Percentiles rank a stretch among this genome's conserved stretches.
phyloP scores from a whole-genome alignment of 2,888 invertebrate species.

The Euplexia lucipara region DNA sequence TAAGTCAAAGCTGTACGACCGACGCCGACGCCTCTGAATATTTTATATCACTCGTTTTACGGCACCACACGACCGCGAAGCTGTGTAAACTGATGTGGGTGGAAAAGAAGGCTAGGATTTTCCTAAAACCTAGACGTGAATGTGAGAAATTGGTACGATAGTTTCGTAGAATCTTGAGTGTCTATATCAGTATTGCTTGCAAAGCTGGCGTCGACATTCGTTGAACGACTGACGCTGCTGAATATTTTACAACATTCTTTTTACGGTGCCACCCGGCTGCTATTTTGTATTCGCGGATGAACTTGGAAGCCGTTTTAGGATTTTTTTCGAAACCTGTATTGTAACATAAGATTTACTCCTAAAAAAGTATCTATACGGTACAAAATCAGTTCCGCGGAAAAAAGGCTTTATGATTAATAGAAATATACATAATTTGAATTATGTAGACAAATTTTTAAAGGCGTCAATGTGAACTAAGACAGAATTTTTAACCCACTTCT shows the following conservation, averaged over 20 bases:
- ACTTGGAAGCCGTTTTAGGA: background rate
- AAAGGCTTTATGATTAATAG: too few species aligned
- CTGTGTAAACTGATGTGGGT: too few species aligned
- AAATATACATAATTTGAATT: background rate
- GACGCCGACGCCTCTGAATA: constrained; percentile 46
- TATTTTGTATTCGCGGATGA: background rate
- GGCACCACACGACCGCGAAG: background rate
- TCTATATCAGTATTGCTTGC: too few species aligned
- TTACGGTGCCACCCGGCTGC: constrained; percentile 6
- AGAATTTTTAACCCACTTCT: too few species aligned
- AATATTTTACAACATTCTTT: constrained; percentile 56
- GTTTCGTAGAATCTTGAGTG: too few species aligned
- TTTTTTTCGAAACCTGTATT: too few species aligned
- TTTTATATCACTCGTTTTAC: constrained; percentile 46
- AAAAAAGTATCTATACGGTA: background rate
- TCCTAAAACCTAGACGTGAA: too few species aligned
- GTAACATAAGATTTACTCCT: background rate
- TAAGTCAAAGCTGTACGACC: constrained; percentile 42
- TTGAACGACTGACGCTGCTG: constrained; percentile 36
- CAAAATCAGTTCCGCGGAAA: background rate
- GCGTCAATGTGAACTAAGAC: too few species aligned
- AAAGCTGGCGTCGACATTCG: constrained; percentile 22
- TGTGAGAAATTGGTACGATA: too few species aligned
- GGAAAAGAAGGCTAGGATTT: too few species aligned
- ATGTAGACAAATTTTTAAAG: too few species aligned